Percentiles rank a stretch among this genome's conserved stretches.
These are phyloP conservation scores for Lithobates pipiens DNA, from an alignment of 2,797 vertebrate species.

Conservation along the genomic window DNA sequence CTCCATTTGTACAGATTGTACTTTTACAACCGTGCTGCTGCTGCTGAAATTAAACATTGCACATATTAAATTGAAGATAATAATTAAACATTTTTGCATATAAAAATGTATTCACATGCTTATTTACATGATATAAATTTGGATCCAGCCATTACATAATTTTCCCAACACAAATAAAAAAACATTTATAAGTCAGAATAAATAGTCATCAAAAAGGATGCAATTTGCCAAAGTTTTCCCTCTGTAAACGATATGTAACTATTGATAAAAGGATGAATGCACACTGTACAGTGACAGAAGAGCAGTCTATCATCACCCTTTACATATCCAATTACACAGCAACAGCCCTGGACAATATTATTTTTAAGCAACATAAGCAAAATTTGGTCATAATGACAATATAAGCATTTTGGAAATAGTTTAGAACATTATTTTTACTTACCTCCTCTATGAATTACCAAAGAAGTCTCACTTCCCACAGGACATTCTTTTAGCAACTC, in stretches of 20 bases:
- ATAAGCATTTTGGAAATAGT: not conserved
- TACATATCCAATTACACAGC: not conserved
- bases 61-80: too few relatives aligned
- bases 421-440: slow-evolving; percentile 74
- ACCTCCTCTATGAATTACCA: slow-evolving; percentile 97
- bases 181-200: too few relatives aligned
- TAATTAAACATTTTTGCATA: too few relatives aligned
- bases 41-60: too few relatives aligned
- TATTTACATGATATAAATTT: too few relatives aligned
- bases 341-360: not conserved
- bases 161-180: too few relatives aligned
- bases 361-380: not conserved
- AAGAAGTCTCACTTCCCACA: slow-evolving; percentile 88
- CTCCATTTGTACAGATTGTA: too few relatives aligned
- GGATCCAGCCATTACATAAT: too few relatives aligned
- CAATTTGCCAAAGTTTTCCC: not conserved
- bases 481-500: slow-evolving; percentile 97
- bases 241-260: not conserved
- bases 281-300: not conserved
- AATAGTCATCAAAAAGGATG: too few relatives aligned
- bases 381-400: not conserved
- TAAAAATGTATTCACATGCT: too few relatives aligned
- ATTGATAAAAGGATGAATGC: not conserved
- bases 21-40: too few relatives aligned
- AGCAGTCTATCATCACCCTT: not conserved